These are phyloP conservation scores for Sminthurides aquaticus DNA, from an alignment of 2,888 invertebrate species.

Conservation along the genomic window DNA sequence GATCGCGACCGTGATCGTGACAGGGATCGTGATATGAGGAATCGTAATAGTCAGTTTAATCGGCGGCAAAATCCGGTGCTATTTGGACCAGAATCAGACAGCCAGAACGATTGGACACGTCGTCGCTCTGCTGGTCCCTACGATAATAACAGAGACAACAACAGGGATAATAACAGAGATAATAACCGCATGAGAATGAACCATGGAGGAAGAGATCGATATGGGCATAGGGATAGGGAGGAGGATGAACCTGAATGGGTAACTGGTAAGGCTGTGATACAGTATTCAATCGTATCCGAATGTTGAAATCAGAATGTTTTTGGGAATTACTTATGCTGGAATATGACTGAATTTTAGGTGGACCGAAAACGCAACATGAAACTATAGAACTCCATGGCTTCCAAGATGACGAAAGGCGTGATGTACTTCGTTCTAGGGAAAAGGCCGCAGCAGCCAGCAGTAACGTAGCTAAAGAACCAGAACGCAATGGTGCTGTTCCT, in stretches of 20 bases:
- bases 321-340: no score
- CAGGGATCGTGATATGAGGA: conserved; percentile 28
- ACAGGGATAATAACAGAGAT: conserved; percentile 17
- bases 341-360: conserved; percentile 50
- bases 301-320: no score
- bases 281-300: no score
- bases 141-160: no score
- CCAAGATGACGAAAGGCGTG: conserved; percentile 55
- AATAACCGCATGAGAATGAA: not conserved
- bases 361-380: conserved; percentile 82
- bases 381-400: conserved; percentile 90
- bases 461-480: conserved; percentile 6
- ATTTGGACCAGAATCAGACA: conserved; percentile 16
- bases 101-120: conserved; percentile 48
- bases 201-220: not conserved
- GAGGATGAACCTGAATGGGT: conserved; percentile 86
- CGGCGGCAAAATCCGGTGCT: conserved; percentile 10
- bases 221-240: conserved; percentile 45
- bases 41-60: not conserved
- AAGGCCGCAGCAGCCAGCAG: not conserved
- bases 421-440: no score
- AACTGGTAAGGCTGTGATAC: conserved; percentile 45
- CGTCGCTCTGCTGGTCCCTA: conserved; percentile 51
- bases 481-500: conserved; percentile 1
- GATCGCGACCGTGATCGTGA: conserved; percentile 46